Evolutionary conservation across 2,113 vertebrate genomes (phyloP), one percentile per base, ranked within the genome.

Genomic region (Pogonocichla stellata): DNA sequence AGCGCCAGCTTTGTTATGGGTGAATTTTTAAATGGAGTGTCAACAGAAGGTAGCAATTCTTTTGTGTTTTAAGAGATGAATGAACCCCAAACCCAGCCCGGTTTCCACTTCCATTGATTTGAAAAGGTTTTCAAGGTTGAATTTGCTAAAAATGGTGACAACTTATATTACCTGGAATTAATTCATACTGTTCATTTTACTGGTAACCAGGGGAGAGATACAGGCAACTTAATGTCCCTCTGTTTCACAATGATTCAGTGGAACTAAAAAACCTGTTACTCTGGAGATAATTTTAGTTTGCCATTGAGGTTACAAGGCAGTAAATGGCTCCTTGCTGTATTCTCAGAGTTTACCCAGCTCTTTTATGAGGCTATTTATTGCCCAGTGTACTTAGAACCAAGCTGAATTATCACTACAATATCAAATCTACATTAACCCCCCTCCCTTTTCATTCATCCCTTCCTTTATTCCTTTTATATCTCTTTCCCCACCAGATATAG

Each of bases 201-300:
- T 83, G 83, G 47, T 80, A 98, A 93, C 96, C 93, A 73, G 57
- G 97, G 96, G 97, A 98, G 97, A 94, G 81, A 96, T 96, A 95
- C 23, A 48, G 66, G 53, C 77, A 91, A 97, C 87, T 95, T 97
- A 97, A 94, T 95, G 71, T 88, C 51, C 86, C 71, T 95, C 71
- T 62, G 84, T 90, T 96, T 51, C 67, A 88, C 83, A 95, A 54
- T 98, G 97, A 97, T 96, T 98, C 96, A 97, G 96, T 80, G 92
- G 82, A 94, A 96, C 89, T 96, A 81, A 91, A 94, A 96, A 96
- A 96, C 97, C 87, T 96, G 91, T 97, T 98, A 96, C 95, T 98
- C 97, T 97, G 96, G 90, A 97, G 96, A 97, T 98, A 97, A 97
- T 97, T 98, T 97, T 92, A 91, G 87, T 83, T 98, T 96, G 72